phyloP scores from a whole-genome alignment of 2,888 invertebrate genomes.

The Pristionchus mayeri region DNA sequence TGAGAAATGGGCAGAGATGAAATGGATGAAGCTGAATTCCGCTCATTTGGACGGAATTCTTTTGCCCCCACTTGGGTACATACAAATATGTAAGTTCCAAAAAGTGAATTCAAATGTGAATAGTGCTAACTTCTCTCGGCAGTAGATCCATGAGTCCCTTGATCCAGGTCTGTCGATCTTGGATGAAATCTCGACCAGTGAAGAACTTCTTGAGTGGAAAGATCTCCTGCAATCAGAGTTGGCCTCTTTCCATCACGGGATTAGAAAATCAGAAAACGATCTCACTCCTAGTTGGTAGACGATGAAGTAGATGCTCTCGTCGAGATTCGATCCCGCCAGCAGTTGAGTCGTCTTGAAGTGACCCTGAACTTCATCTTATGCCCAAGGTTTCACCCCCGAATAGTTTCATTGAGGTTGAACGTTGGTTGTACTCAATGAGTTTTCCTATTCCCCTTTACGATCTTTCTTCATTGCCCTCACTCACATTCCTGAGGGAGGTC shows the following conservation, averaged over 20 bases:
- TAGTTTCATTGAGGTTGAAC: neutral
- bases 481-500: slow-evolving; percentile 80
- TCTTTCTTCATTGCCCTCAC: no score
- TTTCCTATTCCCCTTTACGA: no score
- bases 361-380: slow-evolving; percentile 79
- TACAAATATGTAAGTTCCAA: neutral
- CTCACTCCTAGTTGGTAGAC: slow-evolving; percentile 85
- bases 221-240: slow-evolving; percentile 83
- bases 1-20: no score
- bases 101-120: neutral
- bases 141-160: slow-evolving; percentile 69
- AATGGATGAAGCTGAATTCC: no score
- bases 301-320: slow-evolving; percentile 94
- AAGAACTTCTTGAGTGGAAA: slow-evolving; percentile 79
- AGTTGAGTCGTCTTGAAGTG: slow-evolving; percentile 92
- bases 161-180: slow-evolving; percentile 70
- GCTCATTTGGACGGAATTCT: no score
- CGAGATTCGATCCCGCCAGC: slow-evolving; percentile 91
- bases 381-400: neutral
- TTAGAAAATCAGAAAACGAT: neutral
- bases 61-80: no score
- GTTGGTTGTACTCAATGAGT: neutral
- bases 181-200: slow-evolving; percentile 72
- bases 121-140: slow-evolving; percentile 65
- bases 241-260: neutral